A percentile compares a stretch with the other conserved stretches of the same genome.
Evolutionary conservation across 2,797 vertebrate genomes (phyloP).

Genomic region (Craterocephalus amniculus): DNA sequence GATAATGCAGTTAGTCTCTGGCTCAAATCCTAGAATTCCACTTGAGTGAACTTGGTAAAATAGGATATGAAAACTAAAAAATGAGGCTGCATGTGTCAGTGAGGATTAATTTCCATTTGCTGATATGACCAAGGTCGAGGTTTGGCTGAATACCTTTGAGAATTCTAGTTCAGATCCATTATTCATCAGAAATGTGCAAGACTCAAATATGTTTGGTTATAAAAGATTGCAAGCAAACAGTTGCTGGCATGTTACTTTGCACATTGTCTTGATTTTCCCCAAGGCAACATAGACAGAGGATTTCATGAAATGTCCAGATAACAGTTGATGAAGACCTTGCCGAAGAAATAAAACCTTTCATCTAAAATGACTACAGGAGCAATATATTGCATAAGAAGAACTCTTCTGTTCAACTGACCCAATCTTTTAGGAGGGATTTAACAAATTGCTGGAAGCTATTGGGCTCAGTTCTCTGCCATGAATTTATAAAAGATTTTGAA

Average conservation of each 20-base stretch:
- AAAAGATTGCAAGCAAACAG: constrained; percentile 32
- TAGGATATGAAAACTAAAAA: constrained; percentile 35
- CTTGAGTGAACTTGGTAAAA: constrained; percentile 30
- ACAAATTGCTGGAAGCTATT: constrained; percentile 15
- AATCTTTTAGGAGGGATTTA: constrained; percentile 39
- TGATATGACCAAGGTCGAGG: constrained; percentile 53
- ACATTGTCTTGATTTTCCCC: constrained; percentile 37
- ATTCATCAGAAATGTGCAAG: constrained; percentile 57
- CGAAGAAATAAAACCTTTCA: constrained; percentile 55
- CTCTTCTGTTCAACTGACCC: constrained; percentile 53
- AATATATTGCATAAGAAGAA: constrained; percentile 49
- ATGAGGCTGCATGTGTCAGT: constrained; percentile 35
- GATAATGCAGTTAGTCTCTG: constrained; percentile 15
- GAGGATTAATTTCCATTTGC: constrained; percentile 59
- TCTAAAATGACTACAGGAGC: constrained; percentile 48
- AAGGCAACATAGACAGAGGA: constrained; percentile 30
- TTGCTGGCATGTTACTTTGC: constrained; percentile 57
- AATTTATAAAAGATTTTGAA: constrained; percentile 18
- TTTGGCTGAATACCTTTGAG: constrained; percentile 50
- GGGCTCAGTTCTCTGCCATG: constrained; percentile 11
- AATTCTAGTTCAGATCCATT: constrained; percentile 62
- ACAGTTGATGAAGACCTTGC: constrained; percentile 34
- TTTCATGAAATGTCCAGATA: constrained; percentile 61
- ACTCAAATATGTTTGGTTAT: constrained; percentile 22
- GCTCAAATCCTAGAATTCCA: constrained; percentile 11